Evolutionary conservation across 2,113 vertebrate species (phyloP).

Genomic region (Nothocercus nigrocapillus): DNA sequence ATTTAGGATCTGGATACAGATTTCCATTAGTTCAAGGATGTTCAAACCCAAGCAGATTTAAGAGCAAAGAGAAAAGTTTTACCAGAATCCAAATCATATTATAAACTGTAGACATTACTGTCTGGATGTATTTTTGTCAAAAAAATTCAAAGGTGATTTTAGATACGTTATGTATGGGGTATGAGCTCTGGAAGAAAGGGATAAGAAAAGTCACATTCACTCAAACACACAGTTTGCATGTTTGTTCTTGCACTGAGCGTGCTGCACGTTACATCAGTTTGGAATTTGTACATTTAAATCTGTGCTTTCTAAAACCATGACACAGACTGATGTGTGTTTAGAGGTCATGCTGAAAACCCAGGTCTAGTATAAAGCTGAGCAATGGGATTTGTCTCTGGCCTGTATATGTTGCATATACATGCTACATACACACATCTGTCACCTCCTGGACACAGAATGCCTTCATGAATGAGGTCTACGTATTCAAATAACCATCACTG

Average conservation of each 20-base stretch:
- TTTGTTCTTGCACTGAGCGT: neutral
- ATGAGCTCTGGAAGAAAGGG: neutral
- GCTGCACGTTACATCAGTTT: neutral
- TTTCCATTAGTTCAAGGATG: neutral
- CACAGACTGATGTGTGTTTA: accelerated
- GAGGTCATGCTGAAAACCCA: neutral
- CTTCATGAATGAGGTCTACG: neutral
- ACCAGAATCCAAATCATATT: neutral
- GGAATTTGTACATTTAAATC: neutral
- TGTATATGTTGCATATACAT: neutral
- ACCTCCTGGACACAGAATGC: neutral
- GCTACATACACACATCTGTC: neutral
- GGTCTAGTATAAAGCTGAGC: neutral
- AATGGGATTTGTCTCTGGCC: neutral
- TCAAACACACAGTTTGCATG: neutral
- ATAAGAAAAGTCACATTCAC: neutral
- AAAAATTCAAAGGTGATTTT: neutral
- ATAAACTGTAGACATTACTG: neutral
- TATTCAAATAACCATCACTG: neutral
- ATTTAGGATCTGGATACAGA: neutral
- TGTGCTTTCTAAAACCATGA: neutral
- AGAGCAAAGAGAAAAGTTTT: neutral
- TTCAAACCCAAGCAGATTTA: neutral
- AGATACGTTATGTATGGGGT: neutral
- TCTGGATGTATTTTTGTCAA: neutral